Percentiles rank a stretch among this genome's conserved stretches.
Conservation (phyloP, 2,797 vertebrate genomes). For the Otolemur crassicaudatus region DNA sequence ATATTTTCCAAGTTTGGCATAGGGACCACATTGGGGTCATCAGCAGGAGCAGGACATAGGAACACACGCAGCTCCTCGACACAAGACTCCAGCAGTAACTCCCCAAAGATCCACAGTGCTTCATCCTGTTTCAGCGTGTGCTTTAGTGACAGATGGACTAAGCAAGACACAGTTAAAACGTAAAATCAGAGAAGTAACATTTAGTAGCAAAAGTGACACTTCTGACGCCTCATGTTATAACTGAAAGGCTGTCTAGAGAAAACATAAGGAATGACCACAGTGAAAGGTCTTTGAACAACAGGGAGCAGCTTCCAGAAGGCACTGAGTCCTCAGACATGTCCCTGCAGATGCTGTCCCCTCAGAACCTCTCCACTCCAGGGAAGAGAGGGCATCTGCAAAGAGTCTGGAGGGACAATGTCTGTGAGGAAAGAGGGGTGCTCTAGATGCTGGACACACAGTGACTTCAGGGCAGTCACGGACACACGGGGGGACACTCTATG, state of each 20-base stretch:
- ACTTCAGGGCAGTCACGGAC: not conserved
- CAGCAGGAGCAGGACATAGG: no score
- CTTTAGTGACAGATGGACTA: not conserved
- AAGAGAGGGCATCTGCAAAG: not conserved
- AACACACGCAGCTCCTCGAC: no score
- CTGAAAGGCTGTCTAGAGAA: not conserved
- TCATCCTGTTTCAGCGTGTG: not conserved
- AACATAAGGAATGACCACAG: not conserved
- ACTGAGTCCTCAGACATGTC: not conserved
- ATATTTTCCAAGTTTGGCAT: not conserved
- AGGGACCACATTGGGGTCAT: no score
- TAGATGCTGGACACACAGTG: not conserved
- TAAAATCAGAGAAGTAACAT: not conserved
- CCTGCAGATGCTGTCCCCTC: accelerated
- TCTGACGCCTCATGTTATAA: not conserved
- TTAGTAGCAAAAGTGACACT: not conserved
- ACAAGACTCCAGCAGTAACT: no score
- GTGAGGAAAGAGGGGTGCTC: not conserved
- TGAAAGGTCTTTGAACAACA: not conserved
- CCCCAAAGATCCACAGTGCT: not conserved
- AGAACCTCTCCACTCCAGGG: not conserved
- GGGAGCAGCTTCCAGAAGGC: not conserved
- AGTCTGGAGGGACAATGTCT: no score
- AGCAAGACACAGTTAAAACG: not conserved
- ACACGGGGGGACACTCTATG: no score